Evolutionary conservation across 2,888 invertebrate genomes (phyloP).

Genomic region (Argyresthia goedartella): DNA sequence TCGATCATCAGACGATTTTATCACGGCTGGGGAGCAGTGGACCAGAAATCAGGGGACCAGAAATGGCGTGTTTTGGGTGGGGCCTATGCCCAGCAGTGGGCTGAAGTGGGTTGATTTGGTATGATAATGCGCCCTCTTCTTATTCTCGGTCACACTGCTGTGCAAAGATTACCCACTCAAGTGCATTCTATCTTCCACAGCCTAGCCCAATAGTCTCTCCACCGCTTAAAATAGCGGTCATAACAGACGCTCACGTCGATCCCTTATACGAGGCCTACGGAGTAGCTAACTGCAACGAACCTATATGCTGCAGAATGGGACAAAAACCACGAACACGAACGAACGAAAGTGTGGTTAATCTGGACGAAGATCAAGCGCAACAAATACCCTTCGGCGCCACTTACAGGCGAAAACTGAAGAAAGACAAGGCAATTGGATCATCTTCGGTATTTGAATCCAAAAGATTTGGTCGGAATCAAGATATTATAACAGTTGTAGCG

Average conservation of each 20-base stretch:
- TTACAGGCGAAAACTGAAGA: constrained; percentile 12
- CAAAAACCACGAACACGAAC: constrained; percentile 49
- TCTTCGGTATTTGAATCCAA: constrained; percentile 15
- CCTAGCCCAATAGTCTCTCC: constrained; percentile 14
- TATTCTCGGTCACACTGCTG: too few species aligned
- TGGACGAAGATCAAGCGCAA: constrained; percentile 25
- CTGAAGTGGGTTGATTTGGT: too few species aligned
- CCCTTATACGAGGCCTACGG: constrained; percentile 76
- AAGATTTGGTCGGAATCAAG: constrained; percentile 1
- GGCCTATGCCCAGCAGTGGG: too few species aligned
- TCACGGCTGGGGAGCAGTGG: too few species aligned
- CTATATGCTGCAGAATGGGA: constrained; percentile 81
- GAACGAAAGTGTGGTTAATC: too few species aligned
- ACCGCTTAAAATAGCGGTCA: constrained; percentile 71
- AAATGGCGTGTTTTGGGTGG: too few species aligned
- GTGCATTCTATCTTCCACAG: constrained; percentile 17
- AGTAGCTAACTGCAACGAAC: constrained; percentile 79
- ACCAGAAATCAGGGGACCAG: too few species aligned
- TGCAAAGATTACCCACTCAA: too few species aligned
- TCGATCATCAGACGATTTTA: too few species aligned
- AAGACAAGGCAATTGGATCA: too few species aligned
- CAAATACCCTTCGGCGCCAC: constrained; percentile 29
- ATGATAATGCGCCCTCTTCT: too few species aligned
- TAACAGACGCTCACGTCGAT: constrained; percentile 87
- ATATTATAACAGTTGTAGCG: too few species aligned